These are phyloP conservation scores for Pycnonotus jocosus DNA, from an alignment of 2,113 vertebrate genomes.

Conservation along the genomic window DNA sequence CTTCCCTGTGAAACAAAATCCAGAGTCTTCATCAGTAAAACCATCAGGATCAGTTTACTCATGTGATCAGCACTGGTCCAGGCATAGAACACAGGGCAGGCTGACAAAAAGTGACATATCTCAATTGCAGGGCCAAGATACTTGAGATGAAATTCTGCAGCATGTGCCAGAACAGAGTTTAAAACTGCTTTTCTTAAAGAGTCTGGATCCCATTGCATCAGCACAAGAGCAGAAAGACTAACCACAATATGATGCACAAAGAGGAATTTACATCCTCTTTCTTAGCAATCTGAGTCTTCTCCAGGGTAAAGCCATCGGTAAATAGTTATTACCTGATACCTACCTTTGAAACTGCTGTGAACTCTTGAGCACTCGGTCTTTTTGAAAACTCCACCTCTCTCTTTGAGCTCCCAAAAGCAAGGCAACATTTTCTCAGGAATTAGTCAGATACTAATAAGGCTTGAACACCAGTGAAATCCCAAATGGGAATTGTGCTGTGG, in stretches of 20 bases:
- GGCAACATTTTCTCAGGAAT: neutral
- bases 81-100: neutral
- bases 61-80: neutral
- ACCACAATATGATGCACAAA: accelerated
- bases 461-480: neutral
- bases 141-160: neutral
- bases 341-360: neutral
- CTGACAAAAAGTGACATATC: neutral
- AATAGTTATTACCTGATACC: neutral
- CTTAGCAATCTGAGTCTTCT: neutral
- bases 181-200: neutral
- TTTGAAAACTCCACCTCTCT: neutral
- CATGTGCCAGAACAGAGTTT: neutral
- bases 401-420: neutral
- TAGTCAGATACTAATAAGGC: neutral
- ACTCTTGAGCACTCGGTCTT: neutral
- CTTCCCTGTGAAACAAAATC: neutral
- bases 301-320: neutral
- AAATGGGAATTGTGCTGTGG: neutral
- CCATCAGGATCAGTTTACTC: neutral
- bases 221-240: neutral
- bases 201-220: neutral
- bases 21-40: neutral
- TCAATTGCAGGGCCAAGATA: neutral
- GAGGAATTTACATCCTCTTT: neutral